Conservation (phyloP, 2,888 invertebrate genomes). For the Sarcophaga subvicina region DNA sequence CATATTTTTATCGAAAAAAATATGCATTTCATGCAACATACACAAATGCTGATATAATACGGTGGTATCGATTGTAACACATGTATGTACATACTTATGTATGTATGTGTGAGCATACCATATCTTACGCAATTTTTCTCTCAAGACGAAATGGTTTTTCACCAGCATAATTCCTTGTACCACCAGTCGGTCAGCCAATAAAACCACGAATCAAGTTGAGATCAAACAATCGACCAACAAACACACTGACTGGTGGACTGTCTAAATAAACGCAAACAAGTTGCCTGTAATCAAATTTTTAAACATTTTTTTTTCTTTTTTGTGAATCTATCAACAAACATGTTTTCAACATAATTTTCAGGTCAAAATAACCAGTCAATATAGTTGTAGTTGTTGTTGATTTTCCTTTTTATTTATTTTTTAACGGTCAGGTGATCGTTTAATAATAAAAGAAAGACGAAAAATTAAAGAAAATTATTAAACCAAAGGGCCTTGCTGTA, state of each 20-base stretch:
- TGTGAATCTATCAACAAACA: slow-evolving; percentile 58
- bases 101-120: slow-evolving; percentile 52
- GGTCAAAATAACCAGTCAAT: slow-evolving; percentile 64
- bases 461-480: slow-evolving; percentile 15
- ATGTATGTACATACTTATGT: background rate
- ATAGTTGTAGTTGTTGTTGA: slow-evolving; percentile 28
- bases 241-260: background rate
- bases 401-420: slow-evolving; percentile 23
- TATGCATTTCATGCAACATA: background rate
- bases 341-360: slow-evolving; percentile 62
- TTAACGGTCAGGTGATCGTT: slow-evolving; percentile 55
- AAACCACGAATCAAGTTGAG: slow-evolving; percentile 15
- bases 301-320: slow-evolving; percentile 34
- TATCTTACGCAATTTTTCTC: slow-evolving; percentile 72
- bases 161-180: slow-evolving; percentile 56
- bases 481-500: slow-evolving; percentile 15
- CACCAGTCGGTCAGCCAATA: background rate
- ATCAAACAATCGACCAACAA: slow-evolving; percentile 4
- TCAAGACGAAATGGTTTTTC: slow-evolving; percentile 57
- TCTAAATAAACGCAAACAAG: background rate
- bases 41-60: background rate
- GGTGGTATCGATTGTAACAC: background rate
- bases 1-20: slow-evolving; percentile 16
- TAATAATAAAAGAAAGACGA: slow-evolving; percentile 29
- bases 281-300: slow-evolving; percentile 44